Conservation (phyloP, 2,888 invertebrate species). For the Heliconius cydno region DNA sequence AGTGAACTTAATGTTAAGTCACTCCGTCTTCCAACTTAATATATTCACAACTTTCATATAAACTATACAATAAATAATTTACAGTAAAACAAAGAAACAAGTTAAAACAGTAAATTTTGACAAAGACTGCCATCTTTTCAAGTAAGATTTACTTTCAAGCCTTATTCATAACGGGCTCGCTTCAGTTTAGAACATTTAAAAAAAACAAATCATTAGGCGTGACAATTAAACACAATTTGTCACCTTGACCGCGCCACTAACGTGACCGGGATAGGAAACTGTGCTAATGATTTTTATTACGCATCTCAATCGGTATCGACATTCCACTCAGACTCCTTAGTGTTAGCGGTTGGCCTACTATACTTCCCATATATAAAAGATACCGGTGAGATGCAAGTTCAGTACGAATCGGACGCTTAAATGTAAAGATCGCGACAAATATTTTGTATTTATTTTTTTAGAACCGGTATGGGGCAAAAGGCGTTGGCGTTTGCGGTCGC, state of each 20-base stretch:
- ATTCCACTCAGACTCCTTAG: constrained; percentile 65
- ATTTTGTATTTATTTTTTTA: constrained; percentile 63
- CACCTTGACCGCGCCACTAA: constrained; percentile 74
- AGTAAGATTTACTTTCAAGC: neutral
- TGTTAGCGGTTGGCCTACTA: constrained; percentile 81
- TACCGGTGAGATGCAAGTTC: constrained; percentile 64
- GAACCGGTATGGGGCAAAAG: constrained; percentile 71
- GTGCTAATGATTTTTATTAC: constrained; percentile 78
- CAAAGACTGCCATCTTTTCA: neutral
- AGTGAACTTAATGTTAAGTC: no score
- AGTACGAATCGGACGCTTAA: constrained; percentile 68
- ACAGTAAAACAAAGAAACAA: neutral
- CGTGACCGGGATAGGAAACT: constrained; percentile 73
- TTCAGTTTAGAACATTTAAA: constrained; percentile 46
- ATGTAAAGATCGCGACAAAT: constrained; percentile 62
- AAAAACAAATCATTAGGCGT: constrained; percentile 60
- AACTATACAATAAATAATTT: neutral
- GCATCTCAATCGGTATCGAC: constrained; percentile 69
- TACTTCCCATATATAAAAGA: constrained; percentile 76
- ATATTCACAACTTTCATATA: neutral
- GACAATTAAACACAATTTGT: constrained; percentile 64
- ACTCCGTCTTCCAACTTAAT: no score
- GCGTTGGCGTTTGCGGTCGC: constrained; percentile 64
- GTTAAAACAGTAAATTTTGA: neutral
- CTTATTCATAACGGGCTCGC: constrained; percentile 42